Evolutionary conservation across 2,797 vertebrate species (phyloP).

Genomic region (Phataginus tetradactyla): DNA sequence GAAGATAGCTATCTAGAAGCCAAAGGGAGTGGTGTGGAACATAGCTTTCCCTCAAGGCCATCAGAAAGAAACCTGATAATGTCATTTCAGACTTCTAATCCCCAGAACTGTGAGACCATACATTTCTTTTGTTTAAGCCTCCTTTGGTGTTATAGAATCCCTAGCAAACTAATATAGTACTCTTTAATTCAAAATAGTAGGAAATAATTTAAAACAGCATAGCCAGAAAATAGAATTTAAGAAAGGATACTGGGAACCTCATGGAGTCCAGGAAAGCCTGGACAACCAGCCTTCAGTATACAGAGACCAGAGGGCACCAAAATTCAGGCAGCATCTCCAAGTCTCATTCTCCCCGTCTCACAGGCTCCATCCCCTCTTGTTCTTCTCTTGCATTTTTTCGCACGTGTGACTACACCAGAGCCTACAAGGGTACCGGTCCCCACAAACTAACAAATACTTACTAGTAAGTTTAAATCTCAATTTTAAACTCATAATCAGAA

Average conservation of each 20-base stretch:
- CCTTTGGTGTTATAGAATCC: background rate
- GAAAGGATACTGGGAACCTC: background rate
- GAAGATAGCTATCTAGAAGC: background rate
- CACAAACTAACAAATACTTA: background rate
- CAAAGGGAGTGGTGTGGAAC: background rate
- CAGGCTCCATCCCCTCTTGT: background rate
- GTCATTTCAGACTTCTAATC: background rate
- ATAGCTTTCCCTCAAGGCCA: background rate
- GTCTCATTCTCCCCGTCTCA: background rate
- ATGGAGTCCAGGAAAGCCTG: background rate
- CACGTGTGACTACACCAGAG: background rate
- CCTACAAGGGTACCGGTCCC: background rate
- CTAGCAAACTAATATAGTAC: background rate
- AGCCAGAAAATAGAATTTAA: background rate
- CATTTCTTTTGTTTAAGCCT: background rate
- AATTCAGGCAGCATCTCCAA: background rate
- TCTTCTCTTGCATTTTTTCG: background rate
- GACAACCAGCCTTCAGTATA: background rate
- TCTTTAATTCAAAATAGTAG: background rate
- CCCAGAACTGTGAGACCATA: background rate
- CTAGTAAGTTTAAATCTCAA: background rate
- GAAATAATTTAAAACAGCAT: background rate
- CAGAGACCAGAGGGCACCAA: background rate
- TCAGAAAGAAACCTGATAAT: background rate
- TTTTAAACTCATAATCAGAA: background rate